Conservation (phyloP, 2,888 invertebrate species). For the Cephalotes varians region DNA sequence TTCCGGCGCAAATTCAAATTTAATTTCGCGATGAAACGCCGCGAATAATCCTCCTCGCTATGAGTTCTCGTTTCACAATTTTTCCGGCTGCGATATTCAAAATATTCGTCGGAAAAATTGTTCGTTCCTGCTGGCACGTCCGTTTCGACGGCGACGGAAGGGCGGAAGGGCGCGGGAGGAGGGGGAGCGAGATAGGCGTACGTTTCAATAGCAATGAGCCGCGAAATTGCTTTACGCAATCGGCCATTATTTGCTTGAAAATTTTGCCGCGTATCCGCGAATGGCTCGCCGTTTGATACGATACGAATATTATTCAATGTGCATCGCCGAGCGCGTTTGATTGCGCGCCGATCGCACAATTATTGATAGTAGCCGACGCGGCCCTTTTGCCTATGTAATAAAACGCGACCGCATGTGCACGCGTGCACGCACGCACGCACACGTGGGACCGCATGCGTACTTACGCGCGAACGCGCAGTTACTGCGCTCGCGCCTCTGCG, state of each 20-base stretch:
- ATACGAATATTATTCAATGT: conserved; percentile 81
- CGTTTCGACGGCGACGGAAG: conserved; percentile 49
- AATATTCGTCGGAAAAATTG: conserved; percentile 66
- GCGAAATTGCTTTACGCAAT: conserved; percentile 81
- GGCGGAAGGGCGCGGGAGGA: neutral
- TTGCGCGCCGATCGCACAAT: conserved; percentile 74
- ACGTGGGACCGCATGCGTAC: neutral
- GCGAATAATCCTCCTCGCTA: conserved; percentile 6
- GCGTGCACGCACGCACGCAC: conserved; percentile 2
- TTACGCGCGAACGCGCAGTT: conserved; percentile 23
- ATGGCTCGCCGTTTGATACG: conserved; percentile 72
- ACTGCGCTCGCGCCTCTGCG: neutral
- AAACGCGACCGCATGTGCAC: conserved; percentile 59
- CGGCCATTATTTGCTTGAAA: conserved; percentile 79
- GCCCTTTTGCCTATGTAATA: conserved; percentile 59
- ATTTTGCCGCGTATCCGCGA: conserved; percentile 71
- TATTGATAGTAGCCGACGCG: conserved; percentile 66
- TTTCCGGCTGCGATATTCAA: conserved; percentile 48
- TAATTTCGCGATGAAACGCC: conserved; percentile 39
- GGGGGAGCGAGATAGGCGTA: conserved; percentile 47
- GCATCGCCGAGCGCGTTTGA: conserved; percentile 75
- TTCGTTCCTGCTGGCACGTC: conserved; percentile 58
- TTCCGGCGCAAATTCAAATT: conserved; percentile 34
- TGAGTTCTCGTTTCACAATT: conserved; percentile 29
- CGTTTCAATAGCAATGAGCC: conserved; percentile 79